Base-by-base conservation (phyloP, 2,888 invertebrate species). In the Calliphora vomitoria region DNA sequence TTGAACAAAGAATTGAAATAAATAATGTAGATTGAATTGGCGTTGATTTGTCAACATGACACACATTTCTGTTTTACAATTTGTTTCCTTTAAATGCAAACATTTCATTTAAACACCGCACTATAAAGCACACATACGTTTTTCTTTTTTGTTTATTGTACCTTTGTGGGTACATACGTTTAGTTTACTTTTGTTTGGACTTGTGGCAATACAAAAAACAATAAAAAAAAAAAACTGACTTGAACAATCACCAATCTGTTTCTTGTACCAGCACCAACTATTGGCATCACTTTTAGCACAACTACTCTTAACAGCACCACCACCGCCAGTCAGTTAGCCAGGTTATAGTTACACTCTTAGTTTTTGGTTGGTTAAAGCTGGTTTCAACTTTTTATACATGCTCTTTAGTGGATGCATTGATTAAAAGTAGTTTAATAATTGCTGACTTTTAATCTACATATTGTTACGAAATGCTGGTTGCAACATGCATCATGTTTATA, bases 31-130 rank as follows among this genome's bases (percentile, higher is more conserved):
- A 82, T 82, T 85, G 87, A 87, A 87, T 85, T 87, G 87, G 87
- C 87, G 87, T 85, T 87, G 87, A 87, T 87, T 87, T 87, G 87
- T 87, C 87, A 87, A 87, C 87, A 87, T 87, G 87, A 87, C 87
- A 87, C 87, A 87, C 87, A 87, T 87, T 87, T 87, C 85, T 87
- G 87, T 87, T 87, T 66, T 78, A 85, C 87, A 91, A 89, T 92
- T 90, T 91, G 91, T 91, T 90, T 92, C 91, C 88, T 90, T 90
- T 91, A 89, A 85, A 81, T 74, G 78, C 76, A 69, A 85, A 82
- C 79, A 74, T 75, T 47, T 62, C 75, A 87, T 80, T 79, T 82
- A 71, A 83, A 71, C 38, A 72, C 76, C 90, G 74, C 72, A 72
- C 44, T 53, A 72, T 82, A 72, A 72, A 41, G 18, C 11, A 88